Evolutionary conservation across 37 sponge, comb jelly and placozoan species (phyloP).

Genomic region (Halichondria panicea): DNA sequence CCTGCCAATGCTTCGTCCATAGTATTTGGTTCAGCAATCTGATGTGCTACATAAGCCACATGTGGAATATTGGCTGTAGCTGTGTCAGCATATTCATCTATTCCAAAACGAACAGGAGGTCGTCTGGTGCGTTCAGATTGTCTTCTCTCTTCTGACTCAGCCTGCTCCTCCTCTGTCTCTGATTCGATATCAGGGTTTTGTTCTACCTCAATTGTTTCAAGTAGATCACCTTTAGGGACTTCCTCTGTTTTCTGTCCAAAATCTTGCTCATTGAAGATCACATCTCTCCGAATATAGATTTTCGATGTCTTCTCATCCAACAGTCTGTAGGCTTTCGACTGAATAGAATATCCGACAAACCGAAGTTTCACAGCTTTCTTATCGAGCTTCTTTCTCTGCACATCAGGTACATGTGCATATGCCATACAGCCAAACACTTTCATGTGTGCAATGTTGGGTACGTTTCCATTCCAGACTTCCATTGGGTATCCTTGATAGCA

Average conservation of each 20-base stretch:
- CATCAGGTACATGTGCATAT: slow-evolving; percentile 43
- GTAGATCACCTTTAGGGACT: too few relatives aligned
- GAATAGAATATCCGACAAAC: slow-evolving; percentile 42
- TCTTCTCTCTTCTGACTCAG: not conserved
- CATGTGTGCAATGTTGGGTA: slow-evolving; percentile 37
- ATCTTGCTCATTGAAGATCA: slow-evolving; percentile 18
- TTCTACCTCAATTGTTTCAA: not conserved
- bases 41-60: not conserved
- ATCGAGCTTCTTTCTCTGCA: slow-evolving; percentile 36
- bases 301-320: slow-evolving; percentile 19
- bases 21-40: slow-evolving; percentile 14
- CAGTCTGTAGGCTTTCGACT: slow-evolving; percentile 49
- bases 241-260: too few relatives aligned
- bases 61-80: slow-evolving; percentile 3
- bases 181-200: not conserved
- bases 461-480: slow-evolving; percentile 42
- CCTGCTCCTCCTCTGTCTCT: not conserved
- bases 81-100: slow-evolving; percentile 49
- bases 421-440: slow-evolving; percentile 55
- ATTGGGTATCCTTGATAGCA: slow-evolving; percentile 6
- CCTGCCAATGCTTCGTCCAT: slow-evolving; percentile 27
- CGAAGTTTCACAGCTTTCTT: slow-evolving; percentile 42
- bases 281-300: slow-evolving; percentile 32
- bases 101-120: slow-evolving; percentile 35
- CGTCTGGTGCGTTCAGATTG: slow-evolving; percentile 16